These are phyloP conservation scores for Oryctolagus cuniculus DNA, from an alignment of 2,113 vertebrate species.

Conservation along the genomic window DNA sequence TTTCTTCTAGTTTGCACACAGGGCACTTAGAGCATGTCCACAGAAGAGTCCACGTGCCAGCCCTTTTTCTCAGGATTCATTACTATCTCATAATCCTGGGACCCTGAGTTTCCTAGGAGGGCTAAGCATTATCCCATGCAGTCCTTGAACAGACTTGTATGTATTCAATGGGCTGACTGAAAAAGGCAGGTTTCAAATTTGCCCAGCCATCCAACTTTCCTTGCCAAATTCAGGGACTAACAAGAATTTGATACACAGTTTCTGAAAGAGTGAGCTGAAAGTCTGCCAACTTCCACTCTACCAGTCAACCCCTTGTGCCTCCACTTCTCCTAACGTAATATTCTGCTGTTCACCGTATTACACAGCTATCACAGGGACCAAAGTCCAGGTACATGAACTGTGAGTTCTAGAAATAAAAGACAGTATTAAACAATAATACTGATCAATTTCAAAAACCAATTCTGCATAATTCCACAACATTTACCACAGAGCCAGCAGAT, in stretches of 20 bases:
- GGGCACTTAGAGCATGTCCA: background rate
- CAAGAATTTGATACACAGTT: constrained; percentile 7
- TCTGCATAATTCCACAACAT: constrained; percentile 43
- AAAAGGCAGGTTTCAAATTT: constrained; percentile 55
- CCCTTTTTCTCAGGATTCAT: constrained; percentile 5
- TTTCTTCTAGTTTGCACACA: background rate
- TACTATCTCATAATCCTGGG: constrained; percentile 7
- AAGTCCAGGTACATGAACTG: constrained; percentile 31
- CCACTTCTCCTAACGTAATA: constrained; percentile 47
- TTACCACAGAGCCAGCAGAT: constrained; percentile 27
- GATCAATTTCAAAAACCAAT: constrained; percentile 43
- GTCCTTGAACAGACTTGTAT: constrained; percentile 11
- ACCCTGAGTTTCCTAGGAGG: background rate
- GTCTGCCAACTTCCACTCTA: background rate
- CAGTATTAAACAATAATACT: constrained; percentile 46
- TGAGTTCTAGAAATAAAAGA: constrained; percentile 53
- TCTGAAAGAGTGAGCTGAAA: constrained; percentile 51
- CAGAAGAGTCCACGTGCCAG: background rate
- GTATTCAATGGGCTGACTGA: background rate
- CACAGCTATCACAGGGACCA: background rate
- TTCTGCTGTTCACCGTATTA: background rate
- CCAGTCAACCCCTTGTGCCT: constrained; percentile 17
- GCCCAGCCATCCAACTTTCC: constrained; percentile 10
- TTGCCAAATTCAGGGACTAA: constrained; percentile 36
- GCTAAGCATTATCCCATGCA: constrained; percentile 12